phyloP scores from a whole-genome alignment of 1,140 invertebrate genomes.

The Drosophila orosa region DNA sequence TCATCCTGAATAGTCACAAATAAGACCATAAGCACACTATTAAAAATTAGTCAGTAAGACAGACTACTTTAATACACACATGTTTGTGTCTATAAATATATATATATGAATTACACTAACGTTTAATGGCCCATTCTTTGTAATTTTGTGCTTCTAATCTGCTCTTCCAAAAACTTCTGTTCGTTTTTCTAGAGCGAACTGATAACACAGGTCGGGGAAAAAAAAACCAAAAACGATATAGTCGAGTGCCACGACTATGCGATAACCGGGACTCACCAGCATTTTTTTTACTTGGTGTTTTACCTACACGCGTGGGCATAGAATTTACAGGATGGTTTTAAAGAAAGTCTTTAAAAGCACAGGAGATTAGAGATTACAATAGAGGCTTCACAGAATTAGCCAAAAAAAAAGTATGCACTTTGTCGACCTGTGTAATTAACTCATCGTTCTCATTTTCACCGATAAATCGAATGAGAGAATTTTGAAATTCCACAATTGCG shows the following conservation, averaged over 20 bases:
- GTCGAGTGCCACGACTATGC: slow-evolving; percentile 11
- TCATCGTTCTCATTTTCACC: background rate
- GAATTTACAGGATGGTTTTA: background rate
- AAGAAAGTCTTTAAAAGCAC: no score
- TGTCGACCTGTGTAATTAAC: slow-evolving; percentile 9
- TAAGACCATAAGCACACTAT: background rate
- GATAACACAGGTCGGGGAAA: slow-evolving; percentile 5
- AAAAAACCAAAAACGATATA: background rate
- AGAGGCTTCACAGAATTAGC: background rate
- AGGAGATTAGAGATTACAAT: background rate
- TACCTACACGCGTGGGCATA: background rate
- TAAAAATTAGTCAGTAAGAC: background rate
- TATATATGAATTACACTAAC: background rate
- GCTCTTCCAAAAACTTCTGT: background rate
- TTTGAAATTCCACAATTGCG: background rate
- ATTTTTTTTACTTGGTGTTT: background rate
- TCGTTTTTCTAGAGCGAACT: background rate
- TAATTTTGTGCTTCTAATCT: slow-evolving; percentile 5
- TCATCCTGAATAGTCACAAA: slow-evolving; percentile 25
- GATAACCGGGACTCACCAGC: slow-evolving; percentile 1
- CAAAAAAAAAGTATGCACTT: background rate
- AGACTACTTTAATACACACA: background rate
- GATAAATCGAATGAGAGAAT: slow-evolving; percentile 4
- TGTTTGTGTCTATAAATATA: no score
- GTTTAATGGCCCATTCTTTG: background rate